A percentile compares a stretch with the other conserved stretches of the same genome.
phyloP scores from a whole-genome alignment of 2,113 vertebrate species.

The Poecilia latipinna region DNA sequence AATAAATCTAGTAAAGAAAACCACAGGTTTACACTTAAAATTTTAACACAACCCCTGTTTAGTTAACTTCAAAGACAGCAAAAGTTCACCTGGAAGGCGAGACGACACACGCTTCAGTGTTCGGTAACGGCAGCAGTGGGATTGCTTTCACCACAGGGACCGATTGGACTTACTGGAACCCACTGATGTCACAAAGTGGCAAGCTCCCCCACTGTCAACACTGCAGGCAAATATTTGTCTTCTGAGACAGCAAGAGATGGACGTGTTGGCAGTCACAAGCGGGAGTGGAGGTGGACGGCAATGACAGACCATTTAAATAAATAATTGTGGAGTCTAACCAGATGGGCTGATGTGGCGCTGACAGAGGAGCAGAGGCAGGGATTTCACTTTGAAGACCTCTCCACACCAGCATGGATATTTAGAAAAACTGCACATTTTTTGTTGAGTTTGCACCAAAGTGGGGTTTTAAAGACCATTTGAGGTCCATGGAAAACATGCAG shows the following conservation, averaged over 20 bases:
- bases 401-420: background rate
- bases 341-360: background rate
- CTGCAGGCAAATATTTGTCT: constrained; percentile 73
- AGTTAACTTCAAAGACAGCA: background rate
- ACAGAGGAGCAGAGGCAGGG: background rate
- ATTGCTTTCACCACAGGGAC: constrained; percentile 9
- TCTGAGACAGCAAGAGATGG: constrained; percentile 46
- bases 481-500: background rate
- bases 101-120: background rate
- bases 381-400: background rate
- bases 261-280: constrained; percentile 45
- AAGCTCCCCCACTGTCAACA: constrained; percentile 48
- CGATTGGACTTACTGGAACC: constrained; percentile 30
- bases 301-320: constrained; percentile 7
- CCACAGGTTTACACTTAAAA: background rate
- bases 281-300: constrained; percentile 13
- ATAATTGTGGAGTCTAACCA: background rate
- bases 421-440: background rate
- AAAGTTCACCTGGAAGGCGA: background rate
- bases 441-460: background rate
- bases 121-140: background rate
- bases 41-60: background rate
- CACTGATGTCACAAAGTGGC: constrained; percentile 36
- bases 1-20: background rate
- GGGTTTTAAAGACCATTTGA: background rate